Evolutionary conservation across 2,888 invertebrate genomes (phyloP).

Genomic region (Mantis religiosa): DNA sequence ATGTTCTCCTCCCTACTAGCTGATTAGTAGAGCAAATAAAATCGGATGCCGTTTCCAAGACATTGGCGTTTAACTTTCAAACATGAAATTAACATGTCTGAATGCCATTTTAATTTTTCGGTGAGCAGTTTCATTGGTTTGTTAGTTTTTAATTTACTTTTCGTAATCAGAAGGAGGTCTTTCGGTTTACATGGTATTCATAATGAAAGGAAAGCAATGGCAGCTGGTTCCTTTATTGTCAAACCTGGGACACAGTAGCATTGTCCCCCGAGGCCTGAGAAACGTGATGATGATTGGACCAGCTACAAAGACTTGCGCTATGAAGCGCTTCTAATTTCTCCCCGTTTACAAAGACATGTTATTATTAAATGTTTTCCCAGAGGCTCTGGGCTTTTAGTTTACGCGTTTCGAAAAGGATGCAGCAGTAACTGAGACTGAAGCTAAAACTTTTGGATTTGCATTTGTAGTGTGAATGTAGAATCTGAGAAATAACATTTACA

Average conservation of each 20-base stretch:
- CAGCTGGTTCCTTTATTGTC: neutral
- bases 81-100: too few relatives aligned
- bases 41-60: too few relatives aligned
- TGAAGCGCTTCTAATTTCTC: neutral
- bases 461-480: too few relatives aligned
- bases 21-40: too few relatives aligned
- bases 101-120: too few relatives aligned
- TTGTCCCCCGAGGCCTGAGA: neutral
- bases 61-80: too few relatives aligned
- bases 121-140: too few relatives aligned
- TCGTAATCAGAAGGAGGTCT: neutral
- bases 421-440: neutral
- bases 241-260: neutral
- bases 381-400: neutral
- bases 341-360: neutral
- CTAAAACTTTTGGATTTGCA: too few relatives aligned
- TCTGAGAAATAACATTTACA: too few relatives aligned
- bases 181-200: neutral
- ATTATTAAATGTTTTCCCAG: neutral
- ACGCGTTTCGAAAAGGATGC: neutral
- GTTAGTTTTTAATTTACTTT: too few relatives aligned
- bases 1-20: too few relatives aligned
- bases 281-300: neutral
- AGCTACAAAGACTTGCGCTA: neutral
- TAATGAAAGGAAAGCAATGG: neutral